Base-by-base conservation (phyloP, 2,888 invertebrate species). In the Diarsia mendica region DNA sequence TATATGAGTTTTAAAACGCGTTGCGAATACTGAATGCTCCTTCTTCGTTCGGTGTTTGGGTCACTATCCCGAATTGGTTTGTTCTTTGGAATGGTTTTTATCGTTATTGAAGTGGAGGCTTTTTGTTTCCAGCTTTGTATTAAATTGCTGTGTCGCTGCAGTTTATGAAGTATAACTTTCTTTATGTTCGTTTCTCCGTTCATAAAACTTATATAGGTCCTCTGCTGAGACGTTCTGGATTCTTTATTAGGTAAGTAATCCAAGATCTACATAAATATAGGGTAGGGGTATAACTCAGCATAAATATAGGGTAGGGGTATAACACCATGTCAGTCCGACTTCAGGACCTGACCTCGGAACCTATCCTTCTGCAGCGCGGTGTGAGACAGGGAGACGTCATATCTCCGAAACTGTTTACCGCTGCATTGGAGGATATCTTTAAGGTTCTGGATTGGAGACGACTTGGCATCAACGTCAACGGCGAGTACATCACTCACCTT, bases 101-200 rank as follows among this genome's bases (percentile, higher is more conserved):
- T 76, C 63, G 80, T 83, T 77, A 85, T 74, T 74, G 72, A 67
- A 83, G 65, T 69, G 28, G 51, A 66, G 61, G 78, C 20, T 33
- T 67, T 84, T 72, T 74, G 70, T 66, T 75, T 67, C 68, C 46
- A 72, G 79, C 46, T 74, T 76, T 72, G 67, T 71, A 61, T 60
- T 79, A 71, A 82, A 84, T 77, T 55, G 66, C 79, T 55, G 51
- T 76, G 70, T 78, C 71, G 72, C 72, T 85, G 82, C 79, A 82
- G 53, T 84, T 85, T 85, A 84, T 85, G 84, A 85, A 72, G 85
- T 69, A 66, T 70, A 75, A 71, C 74, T 66, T 72, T 75, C 23
- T 75, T 83, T 81, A 75, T 72, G 74, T 77, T 77, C 72, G 48
- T 44, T 69, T 83, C 51, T 44, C 55, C 64, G 71, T 67, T 81